Conservation (phyloP, 1,140 invertebrate species). For the Coenobita brevimanus region DNA sequence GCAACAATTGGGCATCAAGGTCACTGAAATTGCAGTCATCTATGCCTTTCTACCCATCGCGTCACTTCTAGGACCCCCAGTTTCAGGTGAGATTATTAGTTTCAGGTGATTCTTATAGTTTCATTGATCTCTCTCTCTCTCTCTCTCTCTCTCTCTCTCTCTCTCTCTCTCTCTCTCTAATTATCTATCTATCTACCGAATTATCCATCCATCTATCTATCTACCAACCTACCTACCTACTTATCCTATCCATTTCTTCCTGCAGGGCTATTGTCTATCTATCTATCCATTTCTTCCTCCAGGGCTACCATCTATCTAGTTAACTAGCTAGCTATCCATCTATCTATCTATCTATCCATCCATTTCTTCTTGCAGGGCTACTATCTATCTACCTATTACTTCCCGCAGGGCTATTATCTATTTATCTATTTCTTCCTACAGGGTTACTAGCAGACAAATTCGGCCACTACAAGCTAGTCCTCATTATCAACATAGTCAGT, state of each 20-base stretch:
- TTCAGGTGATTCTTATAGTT: too few species aligned
- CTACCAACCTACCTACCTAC: too few species aligned
- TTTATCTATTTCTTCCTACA: background rate
- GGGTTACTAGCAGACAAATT: conserved; percentile 26
- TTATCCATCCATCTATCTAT: too few species aligned
- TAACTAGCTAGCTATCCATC: background rate
- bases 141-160: background rate
- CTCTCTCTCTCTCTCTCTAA: too few species aligned
- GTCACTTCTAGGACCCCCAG: conserved; percentile 84
- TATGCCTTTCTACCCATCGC: conserved; percentile 86
- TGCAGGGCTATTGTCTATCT: background rate
- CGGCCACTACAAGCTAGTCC: conserved; percentile 10
- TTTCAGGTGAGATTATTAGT: too few species aligned
- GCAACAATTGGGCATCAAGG: conserved; percentile 86
- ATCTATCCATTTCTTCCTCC: background rate
- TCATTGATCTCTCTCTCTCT: too few species aligned
- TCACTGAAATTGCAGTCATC: conserved; percentile 90
- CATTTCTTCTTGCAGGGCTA: background rate
- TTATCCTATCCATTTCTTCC: too few species aligned
- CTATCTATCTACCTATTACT: background rate
- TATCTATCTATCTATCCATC: background rate
- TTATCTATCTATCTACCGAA: too few species aligned
- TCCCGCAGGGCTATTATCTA: background rate
- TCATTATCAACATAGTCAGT: background rate
- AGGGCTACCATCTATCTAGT: background rate